Conservation (phyloP, 1,140 invertebrate genomes). For the Lysiphlebus fabarum region DNA sequence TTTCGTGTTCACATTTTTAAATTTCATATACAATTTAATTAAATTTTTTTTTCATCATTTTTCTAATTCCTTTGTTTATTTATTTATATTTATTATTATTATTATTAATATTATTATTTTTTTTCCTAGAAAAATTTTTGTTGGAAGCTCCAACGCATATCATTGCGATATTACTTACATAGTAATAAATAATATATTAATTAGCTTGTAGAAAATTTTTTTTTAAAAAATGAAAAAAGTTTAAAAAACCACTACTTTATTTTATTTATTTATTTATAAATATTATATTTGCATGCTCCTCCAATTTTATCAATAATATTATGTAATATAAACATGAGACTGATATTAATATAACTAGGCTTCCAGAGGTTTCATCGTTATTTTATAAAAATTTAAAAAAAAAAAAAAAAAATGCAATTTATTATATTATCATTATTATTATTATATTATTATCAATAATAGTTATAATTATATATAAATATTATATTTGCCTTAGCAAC, state of each 20-base stretch:
- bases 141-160: conserved; percentile 42
- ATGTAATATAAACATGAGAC: conserved; percentile 53
- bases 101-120: conserved; percentile 26
- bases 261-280: too few species aligned
- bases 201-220: conserved; percentile 37
- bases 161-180: conserved; percentile 36
- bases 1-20: conserved; percentile 7
- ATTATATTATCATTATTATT: conserved; percentile 22
- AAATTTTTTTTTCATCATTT: conserved; percentile 21
- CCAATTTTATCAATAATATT: conserved; percentile 49
- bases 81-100: conserved; percentile 24
- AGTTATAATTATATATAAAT: background rate
- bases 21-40: too few species aligned
- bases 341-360: conserved; percentile 50
- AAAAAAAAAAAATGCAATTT: too few species aligned
- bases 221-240: conserved; percentile 40
- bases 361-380: conserved; percentile 32
- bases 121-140: conserved; percentile 29
- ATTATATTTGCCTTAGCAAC: conserved; percentile 48
- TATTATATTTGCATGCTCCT: conserved; percentile 15
- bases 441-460: background rate
- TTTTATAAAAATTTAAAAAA: background rate
- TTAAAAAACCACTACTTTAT: conserved; percentile 38
- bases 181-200: conserved; percentile 44
- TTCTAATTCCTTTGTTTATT: conserved; percentile 15